Percentiles rank a stretch among this genome's conserved stretches.
Conservation (phyloP, 35 echinoderm and acorn worm species). For the Ophioderma brevispina region DNA sequence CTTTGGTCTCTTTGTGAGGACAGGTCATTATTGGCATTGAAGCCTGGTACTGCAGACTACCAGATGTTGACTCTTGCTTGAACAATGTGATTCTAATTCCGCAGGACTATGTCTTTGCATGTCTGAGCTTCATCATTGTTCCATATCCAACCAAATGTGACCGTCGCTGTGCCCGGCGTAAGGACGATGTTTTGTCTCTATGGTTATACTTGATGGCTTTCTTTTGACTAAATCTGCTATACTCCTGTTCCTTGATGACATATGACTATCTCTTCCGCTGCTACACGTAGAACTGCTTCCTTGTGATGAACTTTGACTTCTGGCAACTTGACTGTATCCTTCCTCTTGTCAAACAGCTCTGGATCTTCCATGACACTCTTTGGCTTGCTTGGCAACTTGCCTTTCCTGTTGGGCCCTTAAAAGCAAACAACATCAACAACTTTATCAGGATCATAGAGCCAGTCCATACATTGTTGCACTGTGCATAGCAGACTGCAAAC, state of each 20-base stretch:
- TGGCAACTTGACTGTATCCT: conserved; percentile 42
- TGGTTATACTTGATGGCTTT: not conserved
- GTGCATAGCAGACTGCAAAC: no score
- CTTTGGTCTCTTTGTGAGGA: not conserved
- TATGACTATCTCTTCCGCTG: not conserved
- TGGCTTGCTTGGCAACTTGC: conserved; percentile 6
- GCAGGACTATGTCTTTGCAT: not conserved
- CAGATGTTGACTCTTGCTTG: not conserved
- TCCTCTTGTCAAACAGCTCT: conserved; percentile 85
- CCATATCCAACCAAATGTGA: not conserved
- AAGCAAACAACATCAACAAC: no score
- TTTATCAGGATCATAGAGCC: no score
- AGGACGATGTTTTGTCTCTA: not conserved
- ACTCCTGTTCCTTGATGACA: not conserved
- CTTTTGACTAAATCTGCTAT: conserved; percentile 2
- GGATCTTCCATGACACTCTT: conserved; percentile 37
- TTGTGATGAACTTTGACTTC: not conserved
- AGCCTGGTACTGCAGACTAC: conserved; percentile 15
- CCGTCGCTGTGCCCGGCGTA: not conserved
- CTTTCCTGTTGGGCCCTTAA: not conserved
- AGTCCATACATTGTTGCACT: no score
- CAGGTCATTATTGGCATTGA: conserved; percentile 42
- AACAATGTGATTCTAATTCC: not conserved
- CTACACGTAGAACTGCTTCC: not conserved
- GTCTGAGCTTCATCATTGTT: not conserved